Evolutionary conservation across 2,888 invertebrate genomes (phyloP).

Genomic region (Autographa pulchrina): DNA sequence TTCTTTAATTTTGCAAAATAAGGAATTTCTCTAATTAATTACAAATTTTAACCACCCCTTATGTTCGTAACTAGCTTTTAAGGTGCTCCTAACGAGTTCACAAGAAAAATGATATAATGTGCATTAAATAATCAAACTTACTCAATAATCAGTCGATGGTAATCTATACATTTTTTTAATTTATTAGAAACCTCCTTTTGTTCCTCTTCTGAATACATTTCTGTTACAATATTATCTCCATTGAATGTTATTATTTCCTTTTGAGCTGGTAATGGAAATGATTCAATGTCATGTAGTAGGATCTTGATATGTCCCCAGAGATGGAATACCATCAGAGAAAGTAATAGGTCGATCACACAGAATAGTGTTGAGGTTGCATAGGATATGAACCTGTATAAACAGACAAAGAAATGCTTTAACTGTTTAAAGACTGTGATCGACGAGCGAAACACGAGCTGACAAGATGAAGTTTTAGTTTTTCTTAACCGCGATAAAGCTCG

Average conservation of each 20-base stretch:
- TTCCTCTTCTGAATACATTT: constrained; percentile 41
- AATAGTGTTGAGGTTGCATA: neutral
- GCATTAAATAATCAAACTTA: constrained; percentile 27
- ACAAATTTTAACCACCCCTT: too few species aligned
- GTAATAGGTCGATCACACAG: constrained; percentile 19
- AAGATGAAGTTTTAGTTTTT: too few species aligned
- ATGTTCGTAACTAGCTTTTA: too few species aligned
- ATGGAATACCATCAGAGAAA: constrained; percentile 35
- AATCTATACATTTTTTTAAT: constrained; percentile 37
- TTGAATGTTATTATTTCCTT: neutral
- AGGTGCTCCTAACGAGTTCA: too few species aligned
- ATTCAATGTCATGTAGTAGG: constrained; percentile 23
- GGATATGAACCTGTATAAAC: constrained; percentile 22
- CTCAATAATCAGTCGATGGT: constrained; percentile 35
- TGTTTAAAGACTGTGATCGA: too few species aligned
- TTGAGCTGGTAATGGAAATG: constrained; percentile 34
- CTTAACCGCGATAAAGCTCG: too few species aligned
- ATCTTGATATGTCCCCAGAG: constrained; percentile 41
- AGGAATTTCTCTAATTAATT: too few species aligned
- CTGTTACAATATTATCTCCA: neutral
- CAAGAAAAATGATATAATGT: too few species aligned
- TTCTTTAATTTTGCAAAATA: neutral
- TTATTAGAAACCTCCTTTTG: constrained; percentile 11
- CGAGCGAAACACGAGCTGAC: too few species aligned
- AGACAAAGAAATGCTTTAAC: neutral